These are phyloP conservation scores for Glyphotaelius pellucidus DNA, from an alignment of 2,888 invertebrate species.

Conservation along the genomic window DNA sequence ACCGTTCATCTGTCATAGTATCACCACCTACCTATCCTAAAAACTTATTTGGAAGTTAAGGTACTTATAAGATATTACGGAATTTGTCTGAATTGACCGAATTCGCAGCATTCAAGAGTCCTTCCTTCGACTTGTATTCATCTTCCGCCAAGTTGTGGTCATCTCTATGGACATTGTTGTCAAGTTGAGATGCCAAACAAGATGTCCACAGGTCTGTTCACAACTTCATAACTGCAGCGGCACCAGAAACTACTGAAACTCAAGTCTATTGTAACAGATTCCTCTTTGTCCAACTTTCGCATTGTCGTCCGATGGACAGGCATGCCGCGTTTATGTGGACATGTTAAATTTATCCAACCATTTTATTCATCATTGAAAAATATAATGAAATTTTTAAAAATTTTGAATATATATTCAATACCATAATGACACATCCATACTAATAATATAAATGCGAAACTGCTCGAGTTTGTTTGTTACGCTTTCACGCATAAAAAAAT, in stretches of 20 bases:
- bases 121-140: conserved; percentile 26
- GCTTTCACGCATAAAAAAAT: too few relatives aligned
- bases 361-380: background rate
- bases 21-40: background rate
- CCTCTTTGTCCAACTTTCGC: conserved; percentile 17
- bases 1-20: background rate
- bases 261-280: background rate
- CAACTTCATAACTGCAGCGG: background rate
- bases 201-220: background rate
- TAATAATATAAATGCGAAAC: too few relatives aligned
- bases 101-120: background rate
- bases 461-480: too few relatives aligned
- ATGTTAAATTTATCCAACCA: background rate
- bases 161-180: conserved; percentile 13
- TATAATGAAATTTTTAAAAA: background rate
- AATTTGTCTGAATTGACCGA: background rate
- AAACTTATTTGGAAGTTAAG: background rate
- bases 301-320: conserved; percentile 19
- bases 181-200: conserved; percentile 21
- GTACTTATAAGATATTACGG: background rate
- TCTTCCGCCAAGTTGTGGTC: conserved; percentile 17
- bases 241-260: conserved; percentile 22
- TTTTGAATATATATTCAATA: too few relatives aligned
- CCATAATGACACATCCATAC: too few relatives aligned
- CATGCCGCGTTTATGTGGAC: background rate